phyloP scores from a whole-genome alignment of 2,797 vertebrate species.

The Rhinogobio ventralis region DNA sequence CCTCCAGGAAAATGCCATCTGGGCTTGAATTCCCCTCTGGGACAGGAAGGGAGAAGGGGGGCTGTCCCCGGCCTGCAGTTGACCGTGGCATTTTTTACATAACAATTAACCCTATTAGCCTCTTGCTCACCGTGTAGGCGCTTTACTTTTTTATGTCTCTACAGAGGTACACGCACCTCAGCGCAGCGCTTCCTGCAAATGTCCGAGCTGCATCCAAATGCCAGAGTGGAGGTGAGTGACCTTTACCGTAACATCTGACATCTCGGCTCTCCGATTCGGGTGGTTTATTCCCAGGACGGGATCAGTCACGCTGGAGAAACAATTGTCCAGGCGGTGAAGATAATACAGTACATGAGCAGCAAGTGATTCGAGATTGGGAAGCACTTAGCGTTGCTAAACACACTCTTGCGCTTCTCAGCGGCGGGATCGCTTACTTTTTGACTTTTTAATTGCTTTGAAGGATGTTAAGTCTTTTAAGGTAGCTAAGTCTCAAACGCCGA shows the following conservation, averaged over 20 bases:
- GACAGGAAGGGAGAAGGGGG: conserved; percentile 70
- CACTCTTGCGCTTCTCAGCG: background rate
- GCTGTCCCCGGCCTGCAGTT: conserved; percentile 77
- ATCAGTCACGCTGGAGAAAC: conserved; percentile 46
- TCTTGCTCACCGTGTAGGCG: conserved; percentile 65
- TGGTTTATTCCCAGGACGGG: conserved; percentile 51
- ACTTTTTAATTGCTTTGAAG: conserved; percentile 54
- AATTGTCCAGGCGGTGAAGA: conserved; percentile 37
- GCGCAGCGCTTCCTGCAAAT: conserved; percentile 75
- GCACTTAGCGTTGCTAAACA: conserved; percentile 32
- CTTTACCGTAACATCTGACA: conserved; percentile 43
- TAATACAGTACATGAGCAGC: conserved; percentile 52
- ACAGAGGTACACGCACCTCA: conserved; percentile 76
- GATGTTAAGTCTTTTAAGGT: conserved; percentile 34
- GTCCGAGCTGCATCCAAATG: conserved; percentile 42
- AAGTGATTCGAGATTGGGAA: conserved; percentile 34
- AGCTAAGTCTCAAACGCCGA: background rate
- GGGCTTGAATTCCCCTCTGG: conserved; percentile 87
- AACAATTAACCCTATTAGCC: conserved; percentile 99
- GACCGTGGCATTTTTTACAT: conserved; percentile 91
- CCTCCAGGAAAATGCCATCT: conserved; percentile 96
- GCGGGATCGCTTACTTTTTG: conserved; percentile 29
- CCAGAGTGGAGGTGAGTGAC: conserved; percentile 47
- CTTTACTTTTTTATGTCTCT: conserved; percentile 50
- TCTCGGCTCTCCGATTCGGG: background rate